Conservation (phyloP, 1,140 invertebrate species). For the Fopius arisanus region DNA sequence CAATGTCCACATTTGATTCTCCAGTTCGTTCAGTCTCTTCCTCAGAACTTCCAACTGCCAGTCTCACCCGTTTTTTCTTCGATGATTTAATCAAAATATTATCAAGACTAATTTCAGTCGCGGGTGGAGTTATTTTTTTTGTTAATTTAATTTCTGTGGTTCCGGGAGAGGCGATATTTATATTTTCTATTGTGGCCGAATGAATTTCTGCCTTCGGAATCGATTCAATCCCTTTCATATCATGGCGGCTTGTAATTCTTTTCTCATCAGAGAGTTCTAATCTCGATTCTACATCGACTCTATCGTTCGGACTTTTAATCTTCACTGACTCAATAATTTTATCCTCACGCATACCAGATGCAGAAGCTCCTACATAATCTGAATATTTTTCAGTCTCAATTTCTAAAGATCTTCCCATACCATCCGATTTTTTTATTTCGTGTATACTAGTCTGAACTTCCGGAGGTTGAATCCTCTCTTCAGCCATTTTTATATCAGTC, state of each 20-base stretch:
- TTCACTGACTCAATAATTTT: not conserved
- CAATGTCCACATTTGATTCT: too few species aligned
- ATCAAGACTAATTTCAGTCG: too few species aligned
- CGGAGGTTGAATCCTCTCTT: too few species aligned
- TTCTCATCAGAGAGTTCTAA: not conserved
- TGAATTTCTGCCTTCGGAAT: not conserved
- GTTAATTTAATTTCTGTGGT: too few species aligned
- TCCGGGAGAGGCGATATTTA: too few species aligned
- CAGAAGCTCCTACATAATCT: not conserved
- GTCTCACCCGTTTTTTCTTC: too few species aligned
- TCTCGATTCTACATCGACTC: slow-evolving; percentile 9
- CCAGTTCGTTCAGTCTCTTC: too few species aligned
- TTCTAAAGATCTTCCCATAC: too few species aligned
- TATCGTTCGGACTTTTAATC: not conserved
- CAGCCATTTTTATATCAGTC: not conserved
- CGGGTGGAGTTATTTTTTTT: too few species aligned
- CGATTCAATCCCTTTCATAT: not conserved
- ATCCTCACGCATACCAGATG: not conserved
- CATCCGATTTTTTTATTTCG: not conserved
- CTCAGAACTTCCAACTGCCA: too few species aligned
- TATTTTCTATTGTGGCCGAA: not conserved
- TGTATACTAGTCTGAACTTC: not conserved
- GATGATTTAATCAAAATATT: too few species aligned
- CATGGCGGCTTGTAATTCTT: not conserved
- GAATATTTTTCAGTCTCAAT: not conserved